Percentiles rank a stretch among this genome's conserved stretches.
Conservation (phyloP, 37 sponge, comb jelly and placozoan species). For the Beroe forskalii region DNA sequence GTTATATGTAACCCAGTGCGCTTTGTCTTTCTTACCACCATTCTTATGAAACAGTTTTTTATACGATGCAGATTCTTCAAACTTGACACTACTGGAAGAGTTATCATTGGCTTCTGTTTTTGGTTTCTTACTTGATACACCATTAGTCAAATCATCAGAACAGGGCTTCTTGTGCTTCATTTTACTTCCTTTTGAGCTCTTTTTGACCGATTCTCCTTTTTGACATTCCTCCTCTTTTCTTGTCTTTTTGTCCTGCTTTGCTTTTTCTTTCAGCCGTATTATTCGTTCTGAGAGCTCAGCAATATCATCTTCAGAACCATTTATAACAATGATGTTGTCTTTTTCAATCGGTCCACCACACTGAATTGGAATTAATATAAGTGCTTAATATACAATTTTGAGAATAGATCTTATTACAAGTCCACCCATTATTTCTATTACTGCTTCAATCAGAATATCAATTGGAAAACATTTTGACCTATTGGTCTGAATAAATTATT, state of each 20-base stretch:
- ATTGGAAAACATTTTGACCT: too few relatives aligned
- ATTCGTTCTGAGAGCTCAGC: slow-evolving; percentile 69
- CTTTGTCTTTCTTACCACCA: slow-evolving; percentile 28
- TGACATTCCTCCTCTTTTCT: background rate
- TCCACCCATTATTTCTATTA: too few relatives aligned
- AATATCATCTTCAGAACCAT: slow-evolving; percentile 80
- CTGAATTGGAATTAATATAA: slow-evolving; percentile 40
- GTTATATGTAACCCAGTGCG: slow-evolving; percentile 60
- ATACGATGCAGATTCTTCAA: slow-evolving; percentile 43
- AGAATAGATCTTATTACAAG: too few relatives aligned
- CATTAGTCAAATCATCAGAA: background rate
- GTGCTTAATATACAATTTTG: background rate
- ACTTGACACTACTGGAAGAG: background rate
- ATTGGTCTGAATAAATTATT: too few relatives aligned
- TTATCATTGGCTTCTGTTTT: background rate
- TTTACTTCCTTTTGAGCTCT: background rate
- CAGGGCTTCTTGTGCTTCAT: background rate
- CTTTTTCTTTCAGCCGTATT: slow-evolving; percentile 69
- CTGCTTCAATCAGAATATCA: too few relatives aligned
- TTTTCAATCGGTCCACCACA: slow-evolving; percentile 70
- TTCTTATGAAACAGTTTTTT: slow-evolving; percentile 61
- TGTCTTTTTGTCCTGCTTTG: slow-evolving; percentile 70
- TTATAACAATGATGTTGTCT: slow-evolving; percentile 73
- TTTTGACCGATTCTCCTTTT: background rate
- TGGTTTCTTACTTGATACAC: background rate